Evolutionary conservation across 2,888 invertebrate species (phyloP), one percentile per base, ranked within the genome.

Genomic region (Galerucella calmariensis): DNA sequence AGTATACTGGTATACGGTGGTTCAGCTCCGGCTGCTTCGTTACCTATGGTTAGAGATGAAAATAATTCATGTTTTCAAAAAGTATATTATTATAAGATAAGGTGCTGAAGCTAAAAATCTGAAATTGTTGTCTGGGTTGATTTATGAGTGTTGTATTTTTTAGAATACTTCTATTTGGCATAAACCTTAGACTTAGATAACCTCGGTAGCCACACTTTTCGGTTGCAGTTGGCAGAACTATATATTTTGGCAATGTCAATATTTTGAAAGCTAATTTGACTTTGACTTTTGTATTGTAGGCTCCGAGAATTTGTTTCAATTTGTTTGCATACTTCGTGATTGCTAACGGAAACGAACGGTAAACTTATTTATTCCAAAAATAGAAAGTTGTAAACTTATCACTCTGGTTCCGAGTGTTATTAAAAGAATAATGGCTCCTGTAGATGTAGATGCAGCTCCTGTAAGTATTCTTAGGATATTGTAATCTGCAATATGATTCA

Each of bases 361-460:
- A 63, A 63, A 69, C n/a, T 53, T 59, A 72, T 67, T 66, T 72
- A 66, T 59, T 48, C 66, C 66, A 72, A 72, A 65, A 72, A 59
- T 67, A 72, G 72, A 72, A 65, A 71, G 71, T 56, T 46, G 0
- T 46, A 58, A 24, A 62, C 27, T 66, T 51, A 24, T 58, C 44
- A 65, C 41, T 72, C 14, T 66, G 59, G 20, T 65, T 20, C 44
- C n/a, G 44, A 65, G 72, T 66, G 66, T 48, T 66, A 2, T 48
- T 20, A 10, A 27, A 66, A 72, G 4, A 58, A 67, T 9, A 12
- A 75, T 74, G 74, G 69, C 74, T 61, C 74, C 74, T 56, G 74
- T 74, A 35, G 74, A 74, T 61, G 74, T 69, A 51, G 69, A 74
- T 69, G 16, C 58, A 35, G 56, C 67, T 69, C 66, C 74, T 67